Evolutionary conservation across 2,888 invertebrate species (phyloP).

Genomic region (Drosophila nigritarsus): DNA sequence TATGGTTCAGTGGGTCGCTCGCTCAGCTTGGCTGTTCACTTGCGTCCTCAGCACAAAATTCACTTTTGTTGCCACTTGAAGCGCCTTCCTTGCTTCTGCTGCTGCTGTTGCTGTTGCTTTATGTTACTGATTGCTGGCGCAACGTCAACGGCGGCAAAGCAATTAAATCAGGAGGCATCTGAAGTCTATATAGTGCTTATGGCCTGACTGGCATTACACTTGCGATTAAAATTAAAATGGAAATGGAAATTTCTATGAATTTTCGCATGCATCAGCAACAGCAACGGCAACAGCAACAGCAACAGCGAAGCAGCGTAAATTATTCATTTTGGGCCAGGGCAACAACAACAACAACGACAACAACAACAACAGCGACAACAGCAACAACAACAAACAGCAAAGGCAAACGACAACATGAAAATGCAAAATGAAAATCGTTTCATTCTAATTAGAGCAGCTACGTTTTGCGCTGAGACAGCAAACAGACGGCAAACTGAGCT

Average conservation of each 20-base stretch:
- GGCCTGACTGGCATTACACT: constrained; percentile 50
- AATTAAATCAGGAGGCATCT: constrained; percentile 69
- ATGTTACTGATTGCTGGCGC: constrained; percentile 29
- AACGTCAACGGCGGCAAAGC: constrained; percentile 34
- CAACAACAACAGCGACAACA: constrained; percentile 6
- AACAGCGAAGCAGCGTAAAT: constrained; percentile 55
- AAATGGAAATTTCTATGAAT: constrained; percentile 72
- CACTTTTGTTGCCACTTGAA: constrained; percentile 21
- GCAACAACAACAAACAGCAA: constrained; percentile 25
- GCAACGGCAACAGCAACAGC: constrained; percentile 37
- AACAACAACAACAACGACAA: constrained; percentile 23
- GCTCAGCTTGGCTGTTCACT: constrained; percentile 17
- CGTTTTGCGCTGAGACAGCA: constrained; percentile 78
- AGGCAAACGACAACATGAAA: constrained; percentile 61
- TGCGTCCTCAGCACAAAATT: constrained; percentile 33
- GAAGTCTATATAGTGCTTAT: constrained; percentile 19
- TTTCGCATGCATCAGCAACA: constrained; percentile 73
- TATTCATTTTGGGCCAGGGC: constrained; percentile 71
- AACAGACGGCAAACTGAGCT: constrained; percentile 52
- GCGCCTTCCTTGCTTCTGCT: constrained; percentile 34
- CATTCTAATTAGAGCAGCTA: constrained; percentile 79
- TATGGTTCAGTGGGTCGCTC: constrained; percentile 13
- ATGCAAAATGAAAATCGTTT: constrained; percentile 79
- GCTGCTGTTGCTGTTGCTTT: constrained; percentile 18
- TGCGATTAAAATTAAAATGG: constrained; percentile 75